These are phyloP conservation scores for Athripsodes cinereus DNA, from an alignment of 2,888 invertebrate genomes.

Conservation along the genomic window DNA sequence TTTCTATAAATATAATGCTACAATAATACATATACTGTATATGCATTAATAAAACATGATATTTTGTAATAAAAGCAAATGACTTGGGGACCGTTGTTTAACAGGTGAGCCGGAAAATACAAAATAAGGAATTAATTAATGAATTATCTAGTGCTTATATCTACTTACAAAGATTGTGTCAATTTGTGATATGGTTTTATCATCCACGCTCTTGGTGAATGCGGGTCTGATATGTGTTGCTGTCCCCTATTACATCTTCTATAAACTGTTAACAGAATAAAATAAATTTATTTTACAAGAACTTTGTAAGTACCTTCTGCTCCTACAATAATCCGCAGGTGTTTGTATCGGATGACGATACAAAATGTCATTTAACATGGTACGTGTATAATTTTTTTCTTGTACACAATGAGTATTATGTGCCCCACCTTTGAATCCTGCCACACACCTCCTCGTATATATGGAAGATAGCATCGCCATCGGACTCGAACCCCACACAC, in stretches of 20 bases:
- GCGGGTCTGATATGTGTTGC: background rate
- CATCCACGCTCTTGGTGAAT: background rate
- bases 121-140: no score
- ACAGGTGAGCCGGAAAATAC: no score
- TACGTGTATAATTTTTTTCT: background rate
- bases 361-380: conserved; percentile 4
- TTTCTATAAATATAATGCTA: no score
- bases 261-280: no score
- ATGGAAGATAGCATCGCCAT: conserved; percentile 13
- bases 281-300: background rate
- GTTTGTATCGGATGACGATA: conserved; percentile 10
- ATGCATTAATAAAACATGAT: no score
- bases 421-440: conserved; percentile 4
- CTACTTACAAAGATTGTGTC: no score
- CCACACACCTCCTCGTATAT: conserved; percentile 17
- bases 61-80: no score
- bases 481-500: conserved; percentile 21
- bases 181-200: no score
- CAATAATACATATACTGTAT: no score
- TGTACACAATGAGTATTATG: conserved; percentile 9
- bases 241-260: background rate
- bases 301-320: background rate
- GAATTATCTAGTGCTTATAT: no score
- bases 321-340: conserved; percentile 7
- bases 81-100: no score